Evolutionary conservation across 2,888 invertebrate genomes (phyloP), one percentile per base, ranked within the genome.

Genomic region (Leptura quadrifasciata): DNA sequence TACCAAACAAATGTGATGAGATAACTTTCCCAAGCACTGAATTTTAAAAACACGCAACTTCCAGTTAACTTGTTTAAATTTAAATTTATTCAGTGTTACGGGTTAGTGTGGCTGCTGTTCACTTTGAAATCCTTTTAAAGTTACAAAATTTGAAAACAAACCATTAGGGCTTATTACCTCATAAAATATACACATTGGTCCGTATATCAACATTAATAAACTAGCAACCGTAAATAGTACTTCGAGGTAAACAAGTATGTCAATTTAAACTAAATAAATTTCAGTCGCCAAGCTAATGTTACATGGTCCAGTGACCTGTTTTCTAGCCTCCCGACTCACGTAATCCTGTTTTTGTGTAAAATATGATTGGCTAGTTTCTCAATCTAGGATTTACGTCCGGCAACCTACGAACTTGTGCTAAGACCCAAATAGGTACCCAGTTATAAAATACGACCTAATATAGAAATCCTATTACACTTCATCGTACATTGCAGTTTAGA

Each of bases 401-500:
- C n/a, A 9, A 5, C 31, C 31, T 24, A 27, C 24, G 27, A 17
- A 60, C n/a, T 60, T 63, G 63, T 20, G 20, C 63, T 39, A 39
- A 63, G 18, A 35, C 1, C 18, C 2, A 20, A 20, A 63, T 63
- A 63, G 24, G 24, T 24, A 12, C 17, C n/a, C 27, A 2, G 6
- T n/a, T 21, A n/a, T n/a, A 31, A 31, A 31, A 31, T 31, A 31
- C 10, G 31, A 35, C 17, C 17, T 0, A 63, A 63, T 6, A 55
- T 35, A 63, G 5, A 63, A 31, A 63, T 63, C 35, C 31, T 35
- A 63, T 63, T 63, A 35, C 17, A 35, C n/a, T 35, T 10, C 47
- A 21, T 47, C 64, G 64, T 15, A 65, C 35, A 65, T 1, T 31
- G 64, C 47, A 47, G 20, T 65, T 21, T 20, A 65, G 64, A 52